Base-by-base conservation (phyloP, 2,113 vertebrate genomes). In the Tragelaphus imberbis region DNA sequence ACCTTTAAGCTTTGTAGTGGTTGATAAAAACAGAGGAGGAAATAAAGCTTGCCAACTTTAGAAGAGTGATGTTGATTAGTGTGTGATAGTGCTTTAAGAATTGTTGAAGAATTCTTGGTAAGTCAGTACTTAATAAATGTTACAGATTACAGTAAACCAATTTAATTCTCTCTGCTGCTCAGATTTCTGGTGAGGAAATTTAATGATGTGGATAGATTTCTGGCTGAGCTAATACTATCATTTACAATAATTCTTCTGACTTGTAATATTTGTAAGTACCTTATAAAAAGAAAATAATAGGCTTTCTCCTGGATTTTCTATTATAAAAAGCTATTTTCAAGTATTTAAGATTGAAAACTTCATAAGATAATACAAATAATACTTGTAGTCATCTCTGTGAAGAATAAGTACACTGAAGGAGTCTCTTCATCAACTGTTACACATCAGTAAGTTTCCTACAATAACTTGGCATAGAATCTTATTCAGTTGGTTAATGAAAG, bases 191-290 rank as follows among this genome's bases (percentile, higher is more conserved):
- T 96, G 94, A 97, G 97, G 85, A 81, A 97, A 86, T 98, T 98
- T 98, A 98, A 98, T 97, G 89, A 98, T 96, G 95, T 97, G 94
- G 96, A 94, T 84, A 97, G 91, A 87, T 98, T 98, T 96, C 97
- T 97, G 89, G 95, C 98, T 98, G 98, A 92, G 93, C 95, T 97
- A 97, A 88, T 88, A 87, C 98, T 97, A 98, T 95, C 77, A 93
- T 91, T 98, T 98, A 91, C 82, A 97, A 87, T 98, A 96, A 96
- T 97, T 97, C 96, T 92, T 27, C 27, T 80, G 91, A 97, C 87
- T 98, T 88, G 7, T 84, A 92, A 55, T 94, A 91, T 84, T 98
- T 97, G 33, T 98, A 98, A 2, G 14, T 7, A 90, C 33, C 94
- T 1, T 2, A 96, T 85, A 94, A 93, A 96, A 71, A 93, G 84